A percentile compares a stretch with the other conserved stretches of the same genome.
phyloP scores from a whole-genome alignment of 1,140 invertebrate species.

The Psix sp. region DNA sequence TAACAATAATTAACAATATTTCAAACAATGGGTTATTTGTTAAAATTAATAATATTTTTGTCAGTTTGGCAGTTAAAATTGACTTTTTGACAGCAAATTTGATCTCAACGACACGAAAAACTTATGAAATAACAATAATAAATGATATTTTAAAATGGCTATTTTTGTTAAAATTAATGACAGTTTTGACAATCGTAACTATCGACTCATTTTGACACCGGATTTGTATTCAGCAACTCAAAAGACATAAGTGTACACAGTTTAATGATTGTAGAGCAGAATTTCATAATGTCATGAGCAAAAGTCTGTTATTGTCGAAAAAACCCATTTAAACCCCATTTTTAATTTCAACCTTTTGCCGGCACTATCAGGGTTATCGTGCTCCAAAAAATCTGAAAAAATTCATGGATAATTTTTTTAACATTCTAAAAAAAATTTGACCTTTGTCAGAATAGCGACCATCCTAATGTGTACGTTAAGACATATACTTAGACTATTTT shows the following conservation, averaged over 20 bases:
- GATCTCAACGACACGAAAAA: neutral
- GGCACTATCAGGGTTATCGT: conserved; percentile 8
- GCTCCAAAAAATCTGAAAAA: conserved; percentile 14
- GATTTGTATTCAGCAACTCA: conserved; percentile 1
- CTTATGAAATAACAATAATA: neutral
- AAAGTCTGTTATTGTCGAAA: conserved; percentile 2
- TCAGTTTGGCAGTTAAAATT: no score
- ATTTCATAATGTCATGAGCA: neutral
- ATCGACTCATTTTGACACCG: neutral
- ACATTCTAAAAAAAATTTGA: conserved; percentile 12
- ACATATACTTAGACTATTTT: no score
- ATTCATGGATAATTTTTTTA: conserved; percentile 3
- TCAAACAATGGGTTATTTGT: no score
- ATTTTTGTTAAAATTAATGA: conserved; percentile 3
- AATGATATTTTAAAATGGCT: neutral
- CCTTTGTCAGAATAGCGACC: conserved; percentile 10
- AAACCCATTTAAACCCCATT: conserved; percentile 5
- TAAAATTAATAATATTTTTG: no score
- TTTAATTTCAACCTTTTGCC: conserved; percentile 5
- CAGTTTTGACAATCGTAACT: conserved; percentile 1
- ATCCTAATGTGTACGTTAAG: conserved; percentile 1
- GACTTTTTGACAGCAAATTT: neutral
- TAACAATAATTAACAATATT: no score
- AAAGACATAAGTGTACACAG: neutral
- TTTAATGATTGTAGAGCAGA: neutral